Evolutionary conservation across 2,113 vertebrate species (phyloP), one percentile per base, ranked within the genome.

Genomic region (Hirundichthys speculiger): DNA sequence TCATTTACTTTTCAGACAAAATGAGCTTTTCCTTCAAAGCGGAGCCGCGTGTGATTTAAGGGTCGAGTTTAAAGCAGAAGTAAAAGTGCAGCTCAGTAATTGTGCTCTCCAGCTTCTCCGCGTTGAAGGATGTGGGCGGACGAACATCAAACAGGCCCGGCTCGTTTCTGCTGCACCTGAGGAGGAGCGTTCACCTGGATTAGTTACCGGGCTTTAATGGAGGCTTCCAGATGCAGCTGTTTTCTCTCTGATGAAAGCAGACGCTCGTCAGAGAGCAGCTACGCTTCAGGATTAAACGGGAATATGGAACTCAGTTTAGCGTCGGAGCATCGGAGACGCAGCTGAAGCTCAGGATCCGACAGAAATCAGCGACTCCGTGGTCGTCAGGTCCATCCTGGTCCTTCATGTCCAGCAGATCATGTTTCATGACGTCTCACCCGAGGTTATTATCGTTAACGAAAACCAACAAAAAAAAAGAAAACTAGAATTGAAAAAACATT

Each of bases 1-100:
- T 86, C 83, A 84, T 86, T 86, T 79, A 84, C 79, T 76, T 71
- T 68, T 67, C 49, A 69, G 79, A 80, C 75, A 85, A 84, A 85
- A 86, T 73, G 62, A 89, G 78, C 73, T 34, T 79, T 77, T 77
- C 46, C 54, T 66, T 45, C 65, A 79, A 63, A 70, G 64, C 15
- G 18, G 48, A 73, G 79, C 60, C 7, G 20, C 51, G 63, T 72
- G 56, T 73, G 75, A 84, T 78, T 76, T 77, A 82, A 79, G 25
- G 40, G 2, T 24, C 41, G 48, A 21, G 49, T 83, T 68, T 79
- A 47, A n/a, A 65, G 51, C 65, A 55, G 45, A 53, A 65, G 63
- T 57, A 34, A 52, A n/a, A 60, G 59, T 67, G 47, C 64, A 56
- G 77, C 34, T 50, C 46, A 74, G 46, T 67, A 74, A 82, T 50